A percentile compares a stretch with the other conserved stretches of the same genome.
Evolutionary conservation across 1,140 invertebrate genomes (phyloP).

Genomic region (Epicauta chinensis): DNA sequence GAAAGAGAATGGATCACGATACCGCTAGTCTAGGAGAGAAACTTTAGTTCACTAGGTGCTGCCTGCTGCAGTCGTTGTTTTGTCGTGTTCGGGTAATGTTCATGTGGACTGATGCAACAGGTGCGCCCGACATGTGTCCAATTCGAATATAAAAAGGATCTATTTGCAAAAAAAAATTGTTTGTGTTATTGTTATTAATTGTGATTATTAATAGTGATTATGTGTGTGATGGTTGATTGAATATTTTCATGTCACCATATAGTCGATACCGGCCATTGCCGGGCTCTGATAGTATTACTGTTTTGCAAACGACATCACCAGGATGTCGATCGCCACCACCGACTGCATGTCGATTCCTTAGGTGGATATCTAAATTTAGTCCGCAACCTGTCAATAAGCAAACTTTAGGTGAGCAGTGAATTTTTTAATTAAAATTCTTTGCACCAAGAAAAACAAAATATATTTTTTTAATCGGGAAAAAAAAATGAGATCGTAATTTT

Average conservation of each 20-base stretch:
- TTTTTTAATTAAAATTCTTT: background rate
- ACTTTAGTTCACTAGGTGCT: constrained; percentile 1
- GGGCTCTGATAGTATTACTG: constrained; percentile 33
- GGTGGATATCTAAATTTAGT: constrained; percentile 41
- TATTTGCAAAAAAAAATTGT: background rate
- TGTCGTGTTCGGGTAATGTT: background rate
- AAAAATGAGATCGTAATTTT: background rate
- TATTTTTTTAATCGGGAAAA: background rate
- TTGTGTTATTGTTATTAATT: background rate
- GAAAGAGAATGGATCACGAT: constrained; percentile 22
- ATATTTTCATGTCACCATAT: constrained; percentile 39
- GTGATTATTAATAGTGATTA: background rate
- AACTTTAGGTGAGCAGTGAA: constrained; percentile 27
- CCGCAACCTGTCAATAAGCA: constrained; percentile 41
- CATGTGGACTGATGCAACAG: constrained; percentile 8
- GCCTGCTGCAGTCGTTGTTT: constrained; percentile 5
- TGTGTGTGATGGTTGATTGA: constrained; percentile 11
- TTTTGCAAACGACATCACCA: constrained; percentile 33
- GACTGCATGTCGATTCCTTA: constrained; percentile 39
- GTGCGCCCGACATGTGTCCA: constrained; percentile 9
- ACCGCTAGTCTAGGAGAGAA: constrained; percentile 17
- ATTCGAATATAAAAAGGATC: too few species aligned
- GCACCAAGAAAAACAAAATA: too few species aligned
- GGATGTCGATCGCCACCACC: constrained; percentile 29
- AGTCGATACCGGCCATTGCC: constrained; percentile 41